phyloP scores from a whole-genome alignment of 2,113 vertebrate species.

The Sigmodon hispidus region DNA sequence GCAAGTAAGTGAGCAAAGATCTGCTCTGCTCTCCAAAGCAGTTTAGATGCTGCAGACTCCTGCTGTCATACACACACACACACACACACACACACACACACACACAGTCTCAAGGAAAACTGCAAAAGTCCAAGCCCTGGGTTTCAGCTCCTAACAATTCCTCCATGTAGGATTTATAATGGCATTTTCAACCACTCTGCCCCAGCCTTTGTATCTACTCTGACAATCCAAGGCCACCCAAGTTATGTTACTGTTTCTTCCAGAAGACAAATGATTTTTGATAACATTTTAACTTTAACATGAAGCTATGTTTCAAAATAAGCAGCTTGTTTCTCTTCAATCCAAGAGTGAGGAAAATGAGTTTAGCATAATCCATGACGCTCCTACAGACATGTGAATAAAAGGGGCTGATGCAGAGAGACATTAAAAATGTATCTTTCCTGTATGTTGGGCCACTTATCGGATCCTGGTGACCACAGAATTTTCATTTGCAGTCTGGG shows the following conservation, averaged over 20 bases:
- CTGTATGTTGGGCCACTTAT: slow-evolving; percentile 49
- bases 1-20: slow-evolving; percentile 81
- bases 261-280: slow-evolving; percentile 46
- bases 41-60: accelerated
- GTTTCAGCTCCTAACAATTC: background rate
- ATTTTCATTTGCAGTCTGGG: slow-evolving; percentile 50
- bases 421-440: background rate
- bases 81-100: too few species aligned
- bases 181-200: background rate
- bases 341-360: slow-evolving; percentile 27
- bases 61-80: background rate
- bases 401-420: slow-evolving; percentile 32
- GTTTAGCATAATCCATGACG: slow-evolving; percentile 46
- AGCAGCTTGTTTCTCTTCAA: slow-evolving; percentile 50
- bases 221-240: background rate
- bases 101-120: background rate
- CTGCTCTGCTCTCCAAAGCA: background rate
- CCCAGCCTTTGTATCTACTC: background rate
- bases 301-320: slow-evolving; percentile 58
- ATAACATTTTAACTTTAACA: slow-evolving; percentile 48
- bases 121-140: background rate
- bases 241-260: background rate
- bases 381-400: background rate
- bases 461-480: slow-evolving; percentile 60
- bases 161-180: background rate